Evolutionary conservation across 2,797 vertebrate genomes (phyloP).

Genomic region (Danio albolineatus): DNA sequence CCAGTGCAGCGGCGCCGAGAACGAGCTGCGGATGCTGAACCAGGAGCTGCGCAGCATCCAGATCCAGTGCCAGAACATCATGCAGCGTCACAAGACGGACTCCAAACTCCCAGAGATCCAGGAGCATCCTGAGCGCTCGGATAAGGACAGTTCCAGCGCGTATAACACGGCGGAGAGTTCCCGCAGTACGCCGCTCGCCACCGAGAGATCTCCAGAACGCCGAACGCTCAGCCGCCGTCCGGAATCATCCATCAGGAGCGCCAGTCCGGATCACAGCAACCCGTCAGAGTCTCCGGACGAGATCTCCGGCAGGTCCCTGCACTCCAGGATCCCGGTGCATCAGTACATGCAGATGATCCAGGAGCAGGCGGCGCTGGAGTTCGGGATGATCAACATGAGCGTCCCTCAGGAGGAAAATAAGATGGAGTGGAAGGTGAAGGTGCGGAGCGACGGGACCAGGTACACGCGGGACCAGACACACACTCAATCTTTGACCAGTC

Average conservation of each 20-base stretch:
- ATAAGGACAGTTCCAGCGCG: constrained; percentile 97
- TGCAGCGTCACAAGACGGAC: constrained; percentile 90
- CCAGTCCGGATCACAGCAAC: constrained; percentile 78
- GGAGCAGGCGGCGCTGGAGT: constrained; percentile 93
- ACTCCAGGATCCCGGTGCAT: constrained; percentile 54
- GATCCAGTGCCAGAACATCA: constrained; percentile 96
- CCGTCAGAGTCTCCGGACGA: constrained; percentile 85
- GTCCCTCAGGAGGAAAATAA: constrained; percentile 88
- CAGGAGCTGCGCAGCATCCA: constrained; percentile 95
- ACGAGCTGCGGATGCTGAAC: constrained; percentile 93
- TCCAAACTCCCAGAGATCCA: constrained; percentile 85
- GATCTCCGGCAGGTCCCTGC: constrained; percentile 45
- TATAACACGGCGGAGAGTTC: constrained; percentile 98
- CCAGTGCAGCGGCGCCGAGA: constrained; percentile 88
- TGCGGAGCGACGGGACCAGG: constrained; percentile 89
- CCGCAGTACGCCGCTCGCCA: constrained; percentile 89
- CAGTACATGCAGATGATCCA: constrained; percentile 97
- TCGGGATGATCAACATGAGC: constrained; percentile 89
- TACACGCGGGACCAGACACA: too few relatives aligned
- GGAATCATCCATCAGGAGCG: constrained; percentile 70
- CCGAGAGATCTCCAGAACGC: constrained; percentile 91
- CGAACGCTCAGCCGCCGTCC: constrained; percentile 87
- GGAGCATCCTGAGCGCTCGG: constrained; percentile 91
- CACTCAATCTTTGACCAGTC: too few relatives aligned
- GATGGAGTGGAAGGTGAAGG: constrained; percentile 98